phyloP scores from a whole-genome alignment of 2,113 vertebrate species.

The Struthidea cinerea region DNA sequence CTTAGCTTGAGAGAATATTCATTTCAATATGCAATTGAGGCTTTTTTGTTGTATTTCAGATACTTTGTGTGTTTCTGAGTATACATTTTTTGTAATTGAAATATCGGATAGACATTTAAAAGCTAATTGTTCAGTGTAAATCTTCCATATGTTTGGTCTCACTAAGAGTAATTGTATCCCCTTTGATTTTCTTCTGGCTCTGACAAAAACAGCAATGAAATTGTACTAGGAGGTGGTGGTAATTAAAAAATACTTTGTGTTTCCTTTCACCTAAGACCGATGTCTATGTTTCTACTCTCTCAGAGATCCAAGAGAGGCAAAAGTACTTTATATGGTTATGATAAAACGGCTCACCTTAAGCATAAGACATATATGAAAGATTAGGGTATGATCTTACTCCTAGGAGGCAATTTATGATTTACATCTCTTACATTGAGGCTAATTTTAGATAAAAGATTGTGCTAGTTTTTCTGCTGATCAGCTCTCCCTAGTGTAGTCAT shows the following conservation, averaged over 20 bases:
- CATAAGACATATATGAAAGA: neutral
- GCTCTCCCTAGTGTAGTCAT: neutral
- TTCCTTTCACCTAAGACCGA: neutral
- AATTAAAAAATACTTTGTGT: neutral
- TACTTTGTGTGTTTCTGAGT: neutral
- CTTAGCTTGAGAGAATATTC: neutral
- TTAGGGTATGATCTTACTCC: neutral
- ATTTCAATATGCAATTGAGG: neutral
- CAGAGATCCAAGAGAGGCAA: neutral
- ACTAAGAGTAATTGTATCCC: neutral
- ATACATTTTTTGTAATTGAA: neutral
- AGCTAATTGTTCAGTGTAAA: neutral
- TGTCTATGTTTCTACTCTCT: neutral
- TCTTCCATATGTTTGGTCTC: neutral
- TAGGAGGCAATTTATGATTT: neutral
- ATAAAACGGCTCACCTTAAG: neutral
- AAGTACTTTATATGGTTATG: neutral
- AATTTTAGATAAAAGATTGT: neutral
- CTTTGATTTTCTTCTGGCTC: neutral
- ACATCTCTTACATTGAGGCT: neutral
- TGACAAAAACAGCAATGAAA: neutral
- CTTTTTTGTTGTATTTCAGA: neutral
- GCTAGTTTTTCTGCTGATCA: neutral
- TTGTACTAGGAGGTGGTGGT: neutral
- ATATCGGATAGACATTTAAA: neutral